phyloP scores from a whole-genome alignment of 2,888 invertebrate genomes.

The Hypena proboscidalis region DNA sequence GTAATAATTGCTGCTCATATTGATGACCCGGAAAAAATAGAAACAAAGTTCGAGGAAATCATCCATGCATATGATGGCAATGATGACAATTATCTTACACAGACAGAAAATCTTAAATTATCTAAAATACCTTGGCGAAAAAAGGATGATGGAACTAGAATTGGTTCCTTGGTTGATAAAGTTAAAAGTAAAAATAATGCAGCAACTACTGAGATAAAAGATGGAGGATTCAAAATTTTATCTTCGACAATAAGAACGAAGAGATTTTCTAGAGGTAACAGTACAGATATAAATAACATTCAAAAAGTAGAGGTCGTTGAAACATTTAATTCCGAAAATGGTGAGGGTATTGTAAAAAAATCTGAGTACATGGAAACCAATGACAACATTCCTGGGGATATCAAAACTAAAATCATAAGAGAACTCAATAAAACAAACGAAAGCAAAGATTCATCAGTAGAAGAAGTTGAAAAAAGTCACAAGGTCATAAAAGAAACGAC shows the following conservation, averaged over 20 bases:
- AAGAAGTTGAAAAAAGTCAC: conserved; percentile 1
- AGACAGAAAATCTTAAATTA: conserved; percentile 48
- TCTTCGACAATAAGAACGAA: conserved; percentile 31
- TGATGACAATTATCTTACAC: conserved; percentile 43
- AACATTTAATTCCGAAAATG: conserved; percentile 1
- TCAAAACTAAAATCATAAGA: too few species aligned
- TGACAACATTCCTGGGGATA: too few species aligned
- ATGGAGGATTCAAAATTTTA: conserved; percentile 37
- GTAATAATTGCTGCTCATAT: conserved; percentile 52
- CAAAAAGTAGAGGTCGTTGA: conserved; percentile 10
- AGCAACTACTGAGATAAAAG: conserved; percentile 20
- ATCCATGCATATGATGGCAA: conserved; percentile 72
- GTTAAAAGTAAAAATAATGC: conserved; percentile 16
- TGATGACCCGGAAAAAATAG: conserved; percentile 64
- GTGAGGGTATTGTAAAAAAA: conserved; percentile 10
- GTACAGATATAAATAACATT: conserved; percentile 13
- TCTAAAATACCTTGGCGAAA: conserved; percentile 68
- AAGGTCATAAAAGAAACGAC: conserved; percentile 14
- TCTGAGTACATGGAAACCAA: too few species aligned
- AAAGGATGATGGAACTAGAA: conserved; percentile 46
- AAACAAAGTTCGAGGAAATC: conserved; percentile 72
- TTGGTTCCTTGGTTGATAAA: conserved; percentile 18
- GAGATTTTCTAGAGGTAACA: conserved; percentile 26
- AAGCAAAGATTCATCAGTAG: too few species aligned
- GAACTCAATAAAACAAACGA: too few species aligned